These are phyloP conservation scores for Hipposideros larvatus DNA, from an alignment of 2,797 vertebrate genomes.

Conservation along the genomic window DNA sequence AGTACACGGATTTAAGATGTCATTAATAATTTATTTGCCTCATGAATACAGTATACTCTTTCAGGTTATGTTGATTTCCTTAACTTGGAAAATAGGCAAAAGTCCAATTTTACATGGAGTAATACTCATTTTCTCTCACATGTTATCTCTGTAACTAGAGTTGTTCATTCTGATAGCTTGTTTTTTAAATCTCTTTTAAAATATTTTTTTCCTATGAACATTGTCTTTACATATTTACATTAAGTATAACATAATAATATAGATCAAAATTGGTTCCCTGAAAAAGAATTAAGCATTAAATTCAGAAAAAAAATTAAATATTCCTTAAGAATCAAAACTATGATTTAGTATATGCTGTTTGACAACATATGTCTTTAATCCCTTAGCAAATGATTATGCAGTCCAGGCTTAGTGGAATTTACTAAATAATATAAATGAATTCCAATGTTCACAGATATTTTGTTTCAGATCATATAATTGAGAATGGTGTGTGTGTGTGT, in stretches of 20 bases:
- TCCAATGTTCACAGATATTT: not conserved
- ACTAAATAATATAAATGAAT: conserved; percentile 16
- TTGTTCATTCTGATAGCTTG: not conserved
- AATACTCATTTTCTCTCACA: conserved; percentile 28
- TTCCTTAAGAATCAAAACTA: conserved; percentile 7
- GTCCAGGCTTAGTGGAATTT: not conserved
- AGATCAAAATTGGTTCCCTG: not conserved
- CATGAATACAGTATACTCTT: not conserved
- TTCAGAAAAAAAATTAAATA: conserved; percentile 33
- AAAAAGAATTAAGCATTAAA: not conserved
- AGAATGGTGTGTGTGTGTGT: not conserved
- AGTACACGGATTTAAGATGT: not conserved
- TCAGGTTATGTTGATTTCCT: not conserved
- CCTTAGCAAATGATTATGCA: not conserved
- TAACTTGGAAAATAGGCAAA: not conserved
- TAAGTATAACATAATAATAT: not conserved
- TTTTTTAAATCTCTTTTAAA: not conserved
- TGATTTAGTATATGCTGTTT: conserved; percentile 20
- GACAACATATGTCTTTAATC: not conserved
- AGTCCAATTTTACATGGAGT: not conserved
- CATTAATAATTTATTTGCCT: conserved; percentile 1
- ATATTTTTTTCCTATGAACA: not conserved
- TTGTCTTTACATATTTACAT: not conserved
- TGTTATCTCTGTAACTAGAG: not conserved
- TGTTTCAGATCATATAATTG: not conserved